A percentile compares a stretch with the other conserved stretches of the same genome.
Conservation (phyloP, 2,113 vertebrate genomes). For the Elephas maximus region DNA sequence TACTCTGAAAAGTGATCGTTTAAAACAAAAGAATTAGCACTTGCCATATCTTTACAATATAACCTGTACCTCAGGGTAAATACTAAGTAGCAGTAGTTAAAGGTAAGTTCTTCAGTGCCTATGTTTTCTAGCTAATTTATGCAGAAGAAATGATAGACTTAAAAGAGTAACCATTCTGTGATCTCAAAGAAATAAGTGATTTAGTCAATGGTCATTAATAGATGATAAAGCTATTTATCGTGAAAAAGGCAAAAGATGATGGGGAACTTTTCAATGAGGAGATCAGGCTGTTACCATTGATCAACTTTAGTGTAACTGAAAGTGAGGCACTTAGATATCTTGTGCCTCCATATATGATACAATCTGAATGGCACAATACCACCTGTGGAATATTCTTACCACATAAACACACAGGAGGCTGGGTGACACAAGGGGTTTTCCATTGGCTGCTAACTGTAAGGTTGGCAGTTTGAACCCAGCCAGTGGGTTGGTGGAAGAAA, state of each 20-base stretch:
- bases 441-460: not conserved
- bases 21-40: not conserved
- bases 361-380: not conserved
- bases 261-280: not conserved
- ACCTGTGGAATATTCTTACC: no score
- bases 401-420: not conserved
- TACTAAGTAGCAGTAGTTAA: not conserved
- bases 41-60: not conserved
- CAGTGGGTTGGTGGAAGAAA: not conserved
- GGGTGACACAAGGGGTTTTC: not conserved
- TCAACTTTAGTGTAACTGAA: not conserved
- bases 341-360: not conserved
- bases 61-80: not conserved
- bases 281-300: not conserved
- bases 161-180: not conserved
- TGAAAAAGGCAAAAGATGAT: not conserved
- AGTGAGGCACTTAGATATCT: not conserved
- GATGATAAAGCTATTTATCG: not conserved
- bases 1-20: not conserved
- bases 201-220: not conserved
- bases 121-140: not conserved
- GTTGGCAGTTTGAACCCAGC: not conserved
- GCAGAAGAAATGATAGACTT: not conserved
- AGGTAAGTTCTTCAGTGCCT: not conserved
- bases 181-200: slow-evolving; percentile 6